Conservation (phyloP, 2,888 invertebrate species). For the Cryptus armator region DNA sequence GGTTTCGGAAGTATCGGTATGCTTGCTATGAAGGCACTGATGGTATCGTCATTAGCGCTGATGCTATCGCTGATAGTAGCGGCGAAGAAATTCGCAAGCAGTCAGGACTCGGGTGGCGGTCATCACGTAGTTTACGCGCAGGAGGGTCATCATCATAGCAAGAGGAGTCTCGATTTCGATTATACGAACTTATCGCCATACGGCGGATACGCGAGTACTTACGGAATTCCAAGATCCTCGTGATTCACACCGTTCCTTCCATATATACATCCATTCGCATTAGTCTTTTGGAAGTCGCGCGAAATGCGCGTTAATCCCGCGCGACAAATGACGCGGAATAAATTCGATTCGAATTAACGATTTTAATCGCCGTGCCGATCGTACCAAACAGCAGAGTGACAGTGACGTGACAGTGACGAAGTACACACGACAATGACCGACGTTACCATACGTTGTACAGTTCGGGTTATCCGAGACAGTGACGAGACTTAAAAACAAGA, state of each 20-base stretch:
- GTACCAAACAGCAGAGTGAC: slow-evolving; percentile 57
- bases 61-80: slow-evolving; percentile 92
- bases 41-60: slow-evolving; percentile 90
- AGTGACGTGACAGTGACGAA: slow-evolving; percentile 70
- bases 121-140: slow-evolving; percentile 88
- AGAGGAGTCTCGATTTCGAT: slow-evolving; percentile 82
- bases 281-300: background rate
- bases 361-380: background rate
- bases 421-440: slow-evolving; percentile 50
- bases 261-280: background rate
- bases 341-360: too few relatives aligned
- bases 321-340: background rate
- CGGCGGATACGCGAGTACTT: slow-evolving; percentile 82
- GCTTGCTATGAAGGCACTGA: slow-evolving; percentile 92
- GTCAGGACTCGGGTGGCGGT: slow-evolving; percentile 87
- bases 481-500: slow-evolving; percentile 48
- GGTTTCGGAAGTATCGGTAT: slow-evolving; percentile 92
- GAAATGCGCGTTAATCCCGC: background rate
- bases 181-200: slow-evolving; percentile 84
- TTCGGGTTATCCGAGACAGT: slow-evolving; percentile 24
- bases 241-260: slow-evolving; percentile 62
- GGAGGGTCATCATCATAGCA: slow-evolving; percentile 87
- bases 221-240: slow-evolving; percentile 70
- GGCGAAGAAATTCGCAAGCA: slow-evolving; percentile 89
- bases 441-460: slow-evolving; percentile 42